phyloP scores from a whole-genome alignment of 2,888 invertebrate species.

The Thera obeliscata region DNA sequence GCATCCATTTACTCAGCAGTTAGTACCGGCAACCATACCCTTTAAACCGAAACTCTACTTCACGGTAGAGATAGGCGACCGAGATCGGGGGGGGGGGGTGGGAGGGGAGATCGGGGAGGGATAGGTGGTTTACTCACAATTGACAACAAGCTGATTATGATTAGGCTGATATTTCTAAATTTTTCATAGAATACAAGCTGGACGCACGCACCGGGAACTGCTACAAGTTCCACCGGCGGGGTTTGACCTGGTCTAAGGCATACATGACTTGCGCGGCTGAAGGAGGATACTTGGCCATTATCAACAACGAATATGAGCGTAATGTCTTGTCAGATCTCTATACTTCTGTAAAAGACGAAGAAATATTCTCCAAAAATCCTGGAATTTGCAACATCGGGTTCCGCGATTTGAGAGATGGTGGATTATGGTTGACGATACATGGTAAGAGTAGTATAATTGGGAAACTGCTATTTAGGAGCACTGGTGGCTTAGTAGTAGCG shows the following conservation, averaged over 20 bases:
- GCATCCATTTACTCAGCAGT: no score
- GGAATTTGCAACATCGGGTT: neutral
- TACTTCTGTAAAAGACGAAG: no score
- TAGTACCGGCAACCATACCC: no score
- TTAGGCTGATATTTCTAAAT: no score
- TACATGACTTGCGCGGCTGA: conserved; percentile 9
- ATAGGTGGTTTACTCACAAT: no score
- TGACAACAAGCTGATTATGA: no score
- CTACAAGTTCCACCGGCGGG: conserved; percentile 1
- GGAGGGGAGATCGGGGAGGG: no score
- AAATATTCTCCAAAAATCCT: neutral
- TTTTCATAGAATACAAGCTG: neutral
- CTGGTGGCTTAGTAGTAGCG: no score
- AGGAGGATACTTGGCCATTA: neutral
- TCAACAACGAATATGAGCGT: neutral
- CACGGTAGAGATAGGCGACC: no score
- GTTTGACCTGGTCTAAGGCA: neutral
- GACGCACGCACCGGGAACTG: conserved; percentile 3
- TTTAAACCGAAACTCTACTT: no score
- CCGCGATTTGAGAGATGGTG: conserved; percentile 4
- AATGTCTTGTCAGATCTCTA: neutral
- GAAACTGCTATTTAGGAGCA: no score
- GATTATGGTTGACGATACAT: conserved; percentile 2
- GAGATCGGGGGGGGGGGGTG: no score
- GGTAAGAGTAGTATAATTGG: neutral